Percentiles rank a stretch among this genome's conserved stretches.
Conservation (phyloP, 2,113 vertebrate species). For the Scomber scombrus region DNA sequence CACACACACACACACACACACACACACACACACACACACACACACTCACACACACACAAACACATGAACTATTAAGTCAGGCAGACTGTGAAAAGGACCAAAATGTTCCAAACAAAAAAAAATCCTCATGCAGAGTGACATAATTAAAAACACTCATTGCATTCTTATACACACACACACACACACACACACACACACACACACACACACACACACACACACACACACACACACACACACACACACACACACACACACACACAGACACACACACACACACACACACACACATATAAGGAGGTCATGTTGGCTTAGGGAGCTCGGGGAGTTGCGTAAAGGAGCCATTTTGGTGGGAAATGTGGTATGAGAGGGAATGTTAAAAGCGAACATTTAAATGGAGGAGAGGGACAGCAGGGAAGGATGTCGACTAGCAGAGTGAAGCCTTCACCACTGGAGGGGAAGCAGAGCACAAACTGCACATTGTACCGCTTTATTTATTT, state of each 20-base stretch:
- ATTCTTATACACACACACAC: slow-evolving; percentile 54
- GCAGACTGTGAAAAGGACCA: slow-evolving; percentile 48
- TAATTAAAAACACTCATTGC: slow-evolving; percentile 81
- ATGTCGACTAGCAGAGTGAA: slow-evolving; percentile 59
- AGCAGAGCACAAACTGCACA: slow-evolving; percentile 76
- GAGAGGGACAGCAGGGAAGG: slow-evolving; percentile 66
- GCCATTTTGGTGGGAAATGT: slow-evolving; percentile 80
- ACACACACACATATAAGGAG: slow-evolving; percentile 52
- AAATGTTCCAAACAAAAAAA: slow-evolving; percentile 66
- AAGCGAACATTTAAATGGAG: slow-evolving; percentile 66
- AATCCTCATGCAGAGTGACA: slow-evolving; percentile 68
- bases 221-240: slow-evolving; percentile 35
- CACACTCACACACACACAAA: slow-evolving; percentile 21
- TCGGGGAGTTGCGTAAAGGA: slow-evolving; percentile 74
- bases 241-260: slow-evolving; percentile 31
- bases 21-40: slow-evolving; percentile 11
- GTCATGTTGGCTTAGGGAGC: slow-evolving; percentile 76
- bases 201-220: slow-evolving; percentile 42
- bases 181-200: slow-evolving; percentile 41
- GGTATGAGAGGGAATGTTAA: slow-evolving; percentile 69
- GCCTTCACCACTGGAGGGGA: slow-evolving; percentile 57
- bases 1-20: neutral
- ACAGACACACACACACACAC: slow-evolving; percentile 29
- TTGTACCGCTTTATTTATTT: slow-evolving; percentile 81
- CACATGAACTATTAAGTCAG: slow-evolving; percentile 39